Base-by-base conservation (phyloP, 2,888 invertebrate species). In the Drosophila anceps region DNA sequence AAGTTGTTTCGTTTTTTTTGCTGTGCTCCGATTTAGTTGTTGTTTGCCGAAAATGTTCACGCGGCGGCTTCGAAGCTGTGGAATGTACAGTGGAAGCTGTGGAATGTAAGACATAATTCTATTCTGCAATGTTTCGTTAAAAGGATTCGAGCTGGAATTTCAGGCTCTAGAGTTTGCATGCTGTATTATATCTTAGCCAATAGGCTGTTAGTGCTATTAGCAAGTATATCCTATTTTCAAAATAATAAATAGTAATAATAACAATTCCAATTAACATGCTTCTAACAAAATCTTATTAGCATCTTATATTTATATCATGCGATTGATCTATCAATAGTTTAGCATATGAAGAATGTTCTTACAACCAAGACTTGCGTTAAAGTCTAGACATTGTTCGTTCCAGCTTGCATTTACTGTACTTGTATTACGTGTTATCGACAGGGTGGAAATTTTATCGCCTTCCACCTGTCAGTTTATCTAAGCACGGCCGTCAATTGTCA, bases 401-500 rank as follows among this genome's bases (percentile, higher is more conserved):
- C 27, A 39, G 27, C 18, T 10, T 10, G 15, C 18, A 15, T 57
- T 43, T 43, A 37, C 58, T 37, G 27, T 58, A 50, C 27, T 27
- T 44, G 48, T 37, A 31, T 20, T 27, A 18, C 43, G 18, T 51
- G 60, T 33, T 60, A 65, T 55, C 53, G 39, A 13, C 39, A 57
- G 27, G 31, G 24, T 62, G 48, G 48, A 66, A 62, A 51, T 76
- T 79, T 76, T 62, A 73, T 78, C 69, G 57, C 46, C 60, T 60
- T 76, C 51, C 63, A 76, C 57, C 65, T 79, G 76, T 69, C 80
- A 71, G 59, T 81, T 81, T 81, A 81, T 84, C 84, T 81, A 68
- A 71, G 60, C 69, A 60, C 58, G 48, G 35, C 48, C 73, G 84
- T 84, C 84, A 88, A 69, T 82, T 87, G 83, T 83, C 83, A 79